Conservation (phyloP, 2,113 vertebrate genomes). For the Trinectes maculatus region DNA sequence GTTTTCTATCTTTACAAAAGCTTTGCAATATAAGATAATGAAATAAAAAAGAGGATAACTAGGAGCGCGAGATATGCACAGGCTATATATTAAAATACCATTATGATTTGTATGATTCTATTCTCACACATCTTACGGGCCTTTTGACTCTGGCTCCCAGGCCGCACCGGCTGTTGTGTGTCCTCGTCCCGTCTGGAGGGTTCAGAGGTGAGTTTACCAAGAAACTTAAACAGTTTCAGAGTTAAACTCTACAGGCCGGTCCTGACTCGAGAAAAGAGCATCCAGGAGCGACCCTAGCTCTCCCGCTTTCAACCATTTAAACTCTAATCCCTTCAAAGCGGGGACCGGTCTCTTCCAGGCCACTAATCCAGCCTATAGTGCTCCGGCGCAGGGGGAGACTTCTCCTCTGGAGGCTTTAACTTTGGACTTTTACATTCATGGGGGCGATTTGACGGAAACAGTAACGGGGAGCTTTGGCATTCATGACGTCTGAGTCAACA, state of each 20-base stretch:
- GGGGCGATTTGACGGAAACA: slow-evolving; percentile 77
- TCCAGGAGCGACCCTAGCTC: slow-evolving; percentile 59
- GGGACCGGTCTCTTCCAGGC: slow-evolving; percentile 62
- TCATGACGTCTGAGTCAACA: slow-evolving; percentile 82
- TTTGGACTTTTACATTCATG: slow-evolving; percentile 83
- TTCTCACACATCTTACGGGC: neutral
- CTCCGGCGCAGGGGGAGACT: slow-evolving; percentile 64
- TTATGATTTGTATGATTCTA: too few relatives aligned
- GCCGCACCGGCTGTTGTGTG: slow-evolving; percentile 42
- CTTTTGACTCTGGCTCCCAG: neutral
- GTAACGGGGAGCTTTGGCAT: slow-evolving; percentile 79
- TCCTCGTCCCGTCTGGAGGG: slow-evolving; percentile 52
- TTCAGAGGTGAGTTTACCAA: slow-evolving; percentile 76
- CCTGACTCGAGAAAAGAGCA: slow-evolving; percentile 60
- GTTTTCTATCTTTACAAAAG: too few relatives aligned
- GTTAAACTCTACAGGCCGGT: slow-evolving; percentile 58
- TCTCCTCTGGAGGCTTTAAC: slow-evolving; percentile 75
- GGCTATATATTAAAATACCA: too few relatives aligned
- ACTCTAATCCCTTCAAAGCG: slow-evolving; percentile 80
- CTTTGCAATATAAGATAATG: neutral
- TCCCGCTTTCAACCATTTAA: slow-evolving; percentile 58
- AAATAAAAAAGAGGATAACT: too few relatives aligned
- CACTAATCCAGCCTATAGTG: slow-evolving; percentile 72
- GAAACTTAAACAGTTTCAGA: slow-evolving; percentile 75
- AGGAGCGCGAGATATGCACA: too few relatives aligned